Base-by-base conservation (phyloP, 2,113 vertebrate species). In the Nothoprocta perdicaria region DNA sequence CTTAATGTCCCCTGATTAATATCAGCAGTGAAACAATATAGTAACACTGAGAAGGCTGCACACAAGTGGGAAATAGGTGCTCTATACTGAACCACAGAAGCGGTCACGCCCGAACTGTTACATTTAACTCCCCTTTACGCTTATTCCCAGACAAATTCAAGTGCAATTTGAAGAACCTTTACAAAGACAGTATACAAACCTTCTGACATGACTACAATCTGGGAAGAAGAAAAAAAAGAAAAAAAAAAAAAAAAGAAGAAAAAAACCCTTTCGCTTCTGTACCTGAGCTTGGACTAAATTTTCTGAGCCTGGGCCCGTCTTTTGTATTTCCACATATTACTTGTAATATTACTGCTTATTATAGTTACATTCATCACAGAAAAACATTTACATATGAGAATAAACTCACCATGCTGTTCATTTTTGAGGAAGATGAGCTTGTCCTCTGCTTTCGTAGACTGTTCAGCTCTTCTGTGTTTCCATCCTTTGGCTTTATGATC, bases 391-490 rank as follows among this genome's bases (percentile, higher is more conserved):
- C 10, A 24, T 10, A 38, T 6, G 17, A 29, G 9, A 57, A 35
- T 41, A 12, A 41, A 97, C 99, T 97, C 97, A 99, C 99, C 99
- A 99, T 97, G 95, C 99, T 99, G 95, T 99, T 99, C 96, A 99
- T 98, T 98, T 99, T 99, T 80, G 99, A 99, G 35, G 99, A 99
- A 0, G 99, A 99, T 0, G 99, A 99, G 89, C 98, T 97, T 73
- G 98, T 96, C 96, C 98, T 98, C 93, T 99, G 98, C 84, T 99
- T 99, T 61, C 97, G 95, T 43, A 99, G 97, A 89, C 97, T 97
- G 74, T 93, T 97, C 23, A 96, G 92, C 46, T 99, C 98, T 60
- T 98, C 98, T 55, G 88, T 60, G 4, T 97, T 98, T 85, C 97
- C 98, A 60, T 99, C 99, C 92, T 97, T 98, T 38, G 98, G 98